Evolutionary conservation across 2,113 vertebrate genomes (phyloP).

Genomic region (Gnathonemus longibarbis): DNA sequence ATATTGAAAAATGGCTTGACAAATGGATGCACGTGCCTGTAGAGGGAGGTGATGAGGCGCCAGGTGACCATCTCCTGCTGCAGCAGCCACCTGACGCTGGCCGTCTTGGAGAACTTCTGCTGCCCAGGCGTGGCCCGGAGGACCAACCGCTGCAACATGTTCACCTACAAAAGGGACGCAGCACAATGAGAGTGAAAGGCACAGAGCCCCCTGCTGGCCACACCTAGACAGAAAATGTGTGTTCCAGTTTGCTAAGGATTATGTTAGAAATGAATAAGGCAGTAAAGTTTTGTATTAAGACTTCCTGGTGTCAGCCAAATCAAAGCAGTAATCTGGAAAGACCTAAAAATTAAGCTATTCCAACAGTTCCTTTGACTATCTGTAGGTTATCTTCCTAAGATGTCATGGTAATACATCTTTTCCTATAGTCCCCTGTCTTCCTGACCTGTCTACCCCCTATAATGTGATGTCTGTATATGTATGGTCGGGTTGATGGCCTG

Average conservation of each 20-base stretch:
- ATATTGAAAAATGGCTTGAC: not conserved
- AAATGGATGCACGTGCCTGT: constrained; percentile 62
- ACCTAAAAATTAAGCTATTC: not conserved
- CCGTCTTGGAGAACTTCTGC: constrained; percentile 86
- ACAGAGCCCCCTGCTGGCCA: constrained; percentile 14
- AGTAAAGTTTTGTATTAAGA: not conserved
- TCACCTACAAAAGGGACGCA: constrained; percentile 59
- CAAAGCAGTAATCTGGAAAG: not conserved
- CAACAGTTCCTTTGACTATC: not conserved
- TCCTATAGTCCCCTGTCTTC: too few relatives aligned
- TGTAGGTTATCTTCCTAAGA: not conserved
- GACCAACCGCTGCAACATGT: constrained; percentile 78
- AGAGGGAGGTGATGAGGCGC: constrained; percentile 85
- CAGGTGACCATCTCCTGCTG: constrained; percentile 91
- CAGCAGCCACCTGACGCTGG: constrained; percentile 88
- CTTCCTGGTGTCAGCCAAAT: not conserved
- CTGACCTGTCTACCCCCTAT: too few relatives aligned
- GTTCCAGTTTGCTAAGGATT: not conserved
- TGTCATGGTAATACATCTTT: not conserved
- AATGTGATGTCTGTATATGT: too few relatives aligned
- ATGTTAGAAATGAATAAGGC: not conserved
- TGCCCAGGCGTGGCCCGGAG: constrained; percentile 78
- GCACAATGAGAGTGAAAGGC: not conserved
- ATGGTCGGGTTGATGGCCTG: too few relatives aligned
- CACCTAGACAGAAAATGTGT: not conserved